Percentiles rank a stretch among this genome's conserved stretches.
Evolutionary conservation across 2,113 vertebrate species (phyloP).

Genomic region (Epinephelus lanceolatus): DNA sequence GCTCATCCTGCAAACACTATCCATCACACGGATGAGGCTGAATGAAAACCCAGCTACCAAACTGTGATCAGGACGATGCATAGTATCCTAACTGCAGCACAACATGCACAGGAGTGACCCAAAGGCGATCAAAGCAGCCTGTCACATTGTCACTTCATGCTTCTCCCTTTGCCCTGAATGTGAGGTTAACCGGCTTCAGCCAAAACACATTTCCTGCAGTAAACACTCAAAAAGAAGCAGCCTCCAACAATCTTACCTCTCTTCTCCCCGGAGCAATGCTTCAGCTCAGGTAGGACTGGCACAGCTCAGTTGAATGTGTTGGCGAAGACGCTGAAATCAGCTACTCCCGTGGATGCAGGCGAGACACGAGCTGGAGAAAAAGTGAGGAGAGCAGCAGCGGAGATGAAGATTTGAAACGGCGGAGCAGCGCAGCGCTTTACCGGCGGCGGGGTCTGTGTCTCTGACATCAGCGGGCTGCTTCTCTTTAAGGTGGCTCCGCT

Average conservation of each 20-base stretch:
- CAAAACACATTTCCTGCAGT: slow-evolving; percentile 10
- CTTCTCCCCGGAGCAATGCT: slow-evolving; percentile 35
- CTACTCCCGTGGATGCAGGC: slow-evolving; percentile 55
- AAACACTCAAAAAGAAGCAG: slow-evolving; percentile 33
- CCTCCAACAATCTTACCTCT: slow-evolving; percentile 73
- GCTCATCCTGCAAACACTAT: slow-evolving; percentile 16
- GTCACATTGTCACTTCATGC: not conserved
- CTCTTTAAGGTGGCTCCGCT: slow-evolving; percentile 66
- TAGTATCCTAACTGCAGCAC: slow-evolving; percentile 34
- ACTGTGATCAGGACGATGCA: slow-evolving; percentile 49
- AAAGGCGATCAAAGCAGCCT: slow-evolving; percentile 17
- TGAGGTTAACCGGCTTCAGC: slow-evolving; percentile 25
- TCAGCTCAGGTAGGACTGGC: slow-evolving; percentile 36
- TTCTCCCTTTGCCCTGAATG: slow-evolving; percentile 6
- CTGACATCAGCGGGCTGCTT: slow-evolving; percentile 69
- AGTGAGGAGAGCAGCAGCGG: slow-evolving; percentile 63
- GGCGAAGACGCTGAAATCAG: slow-evolving; percentile 40
- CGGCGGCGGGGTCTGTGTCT: slow-evolving; percentile 55
- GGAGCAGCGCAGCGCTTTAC: slow-evolving; percentile 55
- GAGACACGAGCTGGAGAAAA: slow-evolving; percentile 56
- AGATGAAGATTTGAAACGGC: slow-evolving; percentile 62
- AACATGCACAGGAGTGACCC: slow-evolving; percentile 33
- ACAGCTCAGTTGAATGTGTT: slow-evolving; percentile 43
- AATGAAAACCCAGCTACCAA: slow-evolving; percentile 19
- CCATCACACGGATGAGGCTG: slow-evolving; percentile 42